These are phyloP conservation scores for Yponomeuta sedellus DNA, from an alignment of 2,888 invertebrate species.

Conservation along the genomic window DNA sequence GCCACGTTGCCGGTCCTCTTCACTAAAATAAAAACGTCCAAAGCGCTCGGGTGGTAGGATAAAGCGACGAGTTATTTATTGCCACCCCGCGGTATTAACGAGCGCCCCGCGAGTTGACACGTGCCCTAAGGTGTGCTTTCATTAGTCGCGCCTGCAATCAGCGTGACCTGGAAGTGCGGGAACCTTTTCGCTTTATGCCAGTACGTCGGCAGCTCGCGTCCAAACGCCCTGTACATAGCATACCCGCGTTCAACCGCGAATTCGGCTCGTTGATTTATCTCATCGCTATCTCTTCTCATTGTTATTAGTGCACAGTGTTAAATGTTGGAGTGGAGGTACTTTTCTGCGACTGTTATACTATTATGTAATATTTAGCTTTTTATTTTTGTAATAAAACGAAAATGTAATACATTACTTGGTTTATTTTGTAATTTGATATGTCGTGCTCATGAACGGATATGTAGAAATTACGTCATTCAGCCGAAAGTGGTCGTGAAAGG, in stretches of 20 bases:
- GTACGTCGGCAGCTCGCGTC: conserved; percentile 35
- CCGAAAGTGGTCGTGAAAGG: conserved; percentile 70
- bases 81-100: conserved; percentile 28
- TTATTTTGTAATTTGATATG: conserved; percentile 37
- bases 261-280: conserved; percentile 33
- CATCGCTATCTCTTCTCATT: conserved; percentile 52
- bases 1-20: conserved; percentile 67
- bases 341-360: conserved; percentile 70
- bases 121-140: not conserved
- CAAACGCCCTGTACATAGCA: conserved; percentile 58
- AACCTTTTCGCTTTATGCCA: conserved; percentile 18
- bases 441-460: conserved; percentile 7
- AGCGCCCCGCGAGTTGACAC: conserved; percentile 26
- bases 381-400: conserved; percentile 66
- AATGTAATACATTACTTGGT: conserved; percentile 53
- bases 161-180: conserved; percentile 19
- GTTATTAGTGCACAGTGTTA: conserved; percentile 74
- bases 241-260: conserved; percentile 30
- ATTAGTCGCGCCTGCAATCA: conserved; percentile 15
- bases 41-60: conserved; percentile 45
- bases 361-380: conserved; percentile 68
- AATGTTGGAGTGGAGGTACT: conserved; percentile 59
- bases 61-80: conserved; percentile 23
- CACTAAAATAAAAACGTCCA: conserved; percentile 39
- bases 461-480: conserved; percentile 42